Percentiles rank a stretch among this genome's conserved stretches.
phyloP scores from a whole-genome alignment of 2,888 invertebrate genomes.

The Eupithecia centaureata region DNA sequence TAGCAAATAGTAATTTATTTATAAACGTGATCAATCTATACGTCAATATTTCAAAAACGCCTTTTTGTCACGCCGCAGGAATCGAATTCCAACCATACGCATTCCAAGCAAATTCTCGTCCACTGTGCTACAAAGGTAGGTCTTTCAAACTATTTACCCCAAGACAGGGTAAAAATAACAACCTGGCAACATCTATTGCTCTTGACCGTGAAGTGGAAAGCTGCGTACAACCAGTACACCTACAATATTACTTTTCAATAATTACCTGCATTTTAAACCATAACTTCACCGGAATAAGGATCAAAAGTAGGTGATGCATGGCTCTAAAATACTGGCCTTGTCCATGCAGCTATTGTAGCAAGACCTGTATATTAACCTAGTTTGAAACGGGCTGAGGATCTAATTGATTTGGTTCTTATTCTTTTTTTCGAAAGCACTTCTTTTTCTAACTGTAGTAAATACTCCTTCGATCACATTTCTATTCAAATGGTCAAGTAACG shows the following conservation, averaged over 20 bases:
- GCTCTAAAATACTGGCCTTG: neutral
- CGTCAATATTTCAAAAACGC: neutral
- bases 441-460: slow-evolving; percentile 45
- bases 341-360: slow-evolving; percentile 33
- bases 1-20: neutral
- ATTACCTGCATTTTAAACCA: slow-evolving; percentile 46
- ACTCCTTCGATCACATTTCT: slow-evolving; percentile 2
- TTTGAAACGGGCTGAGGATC: slow-evolving; percentile 30
- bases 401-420: slow-evolving; percentile 48
- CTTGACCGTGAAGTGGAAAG: slow-evolving; percentile 82
- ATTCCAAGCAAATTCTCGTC: neutral
- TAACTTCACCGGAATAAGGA: slow-evolving; percentile 29
- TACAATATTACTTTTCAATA: slow-evolving; percentile 40
- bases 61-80: neutral
- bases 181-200: slow-evolving; percentile 63
- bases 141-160: slow-evolving; percentile 29
- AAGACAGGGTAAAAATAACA: slow-evolving; percentile 39
- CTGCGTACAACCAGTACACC: slow-evolving; percentile 60
- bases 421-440: slow-evolving; percentile 52
- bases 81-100: neutral
- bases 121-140: neutral
- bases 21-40: neutral
- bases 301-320: neutral
- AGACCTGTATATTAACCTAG: slow-evolving; percentile 41
- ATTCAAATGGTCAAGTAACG: neutral